phyloP scores from a whole-genome alignment of 1,140 invertebrate genomes.

The Camponotus pennsylvanicus region DNA sequence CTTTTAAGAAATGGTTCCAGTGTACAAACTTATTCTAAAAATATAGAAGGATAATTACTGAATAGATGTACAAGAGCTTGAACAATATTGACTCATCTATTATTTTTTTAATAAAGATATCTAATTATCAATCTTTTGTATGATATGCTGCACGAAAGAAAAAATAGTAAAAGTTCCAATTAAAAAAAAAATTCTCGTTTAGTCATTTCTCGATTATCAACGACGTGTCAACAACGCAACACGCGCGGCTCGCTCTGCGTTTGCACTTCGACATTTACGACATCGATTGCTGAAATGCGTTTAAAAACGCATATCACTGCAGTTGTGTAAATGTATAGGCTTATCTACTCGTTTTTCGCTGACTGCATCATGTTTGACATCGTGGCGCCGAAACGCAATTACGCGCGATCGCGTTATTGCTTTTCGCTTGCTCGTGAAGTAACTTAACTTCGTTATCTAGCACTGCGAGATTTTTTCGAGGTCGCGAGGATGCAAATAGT shows the following conservation, averaged over 20 bases:
- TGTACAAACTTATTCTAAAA: too few relatives aligned
- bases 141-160: background rate
- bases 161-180: background rate
- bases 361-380: conserved; percentile 16
- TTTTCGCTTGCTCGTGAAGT: conserved; percentile 1
- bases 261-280: conserved; percentile 13
- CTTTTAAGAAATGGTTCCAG: too few relatives aligned
- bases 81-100: too few relatives aligned
- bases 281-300: conserved; percentile 2
- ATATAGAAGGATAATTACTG: too few relatives aligned
- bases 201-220: background rate
- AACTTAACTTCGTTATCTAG: conserved; percentile 34
- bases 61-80: too few relatives aligned
- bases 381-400: conserved; percentile 17
- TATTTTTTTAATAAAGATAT: too few relatives aligned
- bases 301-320: conserved; percentile 17
- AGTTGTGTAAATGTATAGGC: conserved; percentile 23
- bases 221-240: background rate
- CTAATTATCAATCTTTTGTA: too few relatives aligned
- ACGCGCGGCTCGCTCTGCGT: background rate
- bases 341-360: conserved; percentile 39
- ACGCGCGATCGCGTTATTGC: conserved; percentile 37
- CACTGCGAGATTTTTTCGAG: conserved; percentile 23
- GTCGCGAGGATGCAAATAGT: background rate
- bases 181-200: background rate